Conservation (phyloP, 2,113 vertebrate species). For the Galeopterus variegatus region DNA sequence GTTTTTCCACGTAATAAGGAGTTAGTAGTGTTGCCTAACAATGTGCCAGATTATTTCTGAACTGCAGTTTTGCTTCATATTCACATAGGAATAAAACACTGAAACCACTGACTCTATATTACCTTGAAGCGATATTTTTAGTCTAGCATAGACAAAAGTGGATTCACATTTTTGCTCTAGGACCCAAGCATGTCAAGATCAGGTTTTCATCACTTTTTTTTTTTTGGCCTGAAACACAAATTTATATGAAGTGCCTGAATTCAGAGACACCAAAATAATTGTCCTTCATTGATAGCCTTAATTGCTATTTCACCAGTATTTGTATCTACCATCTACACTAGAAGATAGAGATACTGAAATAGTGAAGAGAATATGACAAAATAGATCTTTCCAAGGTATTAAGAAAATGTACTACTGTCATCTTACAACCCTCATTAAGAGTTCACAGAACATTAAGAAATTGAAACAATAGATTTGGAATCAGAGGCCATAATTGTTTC, state of each 20-base stretch:
- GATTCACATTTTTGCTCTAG: neutral
- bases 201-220: slow-evolving; percentile 12
- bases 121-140: neutral
- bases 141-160: slow-evolving; percentile 28
- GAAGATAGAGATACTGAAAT: neutral
- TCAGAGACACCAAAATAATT: neutral
- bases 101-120: neutral
- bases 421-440: neutral
- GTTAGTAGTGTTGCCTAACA: neutral
- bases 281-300: neutral
- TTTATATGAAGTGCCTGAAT: neutral
- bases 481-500: neutral
- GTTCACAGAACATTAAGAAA: slow-evolving; percentile 15
- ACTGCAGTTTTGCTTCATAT: neutral
- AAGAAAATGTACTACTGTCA: neutral
- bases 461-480: slow-evolving; percentile 38
- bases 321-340: neutral
- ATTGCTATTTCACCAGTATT: neutral
- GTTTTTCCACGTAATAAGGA: slow-evolving; percentile 24
- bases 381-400: neutral
- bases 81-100: neutral
- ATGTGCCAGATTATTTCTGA: neutral
- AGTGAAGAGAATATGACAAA: neutral
- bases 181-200: neutral
- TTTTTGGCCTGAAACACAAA: slow-evolving; percentile 3